Base-by-base conservation (phyloP, 2,797 vertebrate genomes). In the Falco naumanni region DNA sequence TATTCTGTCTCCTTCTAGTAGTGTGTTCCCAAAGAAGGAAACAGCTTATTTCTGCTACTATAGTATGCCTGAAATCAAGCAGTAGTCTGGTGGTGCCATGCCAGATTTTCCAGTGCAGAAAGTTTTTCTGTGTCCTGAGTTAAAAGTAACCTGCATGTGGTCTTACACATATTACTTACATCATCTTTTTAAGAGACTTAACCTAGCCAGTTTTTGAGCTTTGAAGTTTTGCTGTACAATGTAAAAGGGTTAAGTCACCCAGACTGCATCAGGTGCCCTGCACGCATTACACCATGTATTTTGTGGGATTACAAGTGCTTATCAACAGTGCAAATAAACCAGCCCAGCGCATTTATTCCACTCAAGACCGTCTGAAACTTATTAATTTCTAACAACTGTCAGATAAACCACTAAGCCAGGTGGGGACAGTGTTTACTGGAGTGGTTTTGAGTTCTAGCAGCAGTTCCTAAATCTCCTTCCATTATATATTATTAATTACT, bases 301-400 rank as follows among this genome's bases (percentile, higher is more conserved):
- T 93, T 90, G 82, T 51, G 88, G 88, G 95, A 95, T 96, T 96
- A 88, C 34, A 96, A 95, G 77, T 54, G 68, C 75, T 94, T 96
- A 94, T 87, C 72, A 91, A 87, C 85, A 85, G 74, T 74, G 91
- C 50, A 90, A 95, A 90, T 94, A 93, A 96, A 93, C 70, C 81
- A 90, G 92, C 74, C 96, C 82, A 88, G 64, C 69, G 82, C 85
- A 93, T 91, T 95, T 80, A 85, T 94, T 86, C 65, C 90, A 63
- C 68, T 92, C 7, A 12, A 66, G 81, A 86, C 47, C 53, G 22
- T 45, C 60, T 91, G 92, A 96, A 97, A 95, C 50, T 16, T 77
- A 66, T 91, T 97, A 22, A 64, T 88, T 97, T 96, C 87, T 72
- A 95, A 75, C 84, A 79, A 70, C 51, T 54, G 53, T 95, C 81